phyloP scores from a whole-genome alignment of 2,888 invertebrate species.

The Tenodera sinensis region DNA sequence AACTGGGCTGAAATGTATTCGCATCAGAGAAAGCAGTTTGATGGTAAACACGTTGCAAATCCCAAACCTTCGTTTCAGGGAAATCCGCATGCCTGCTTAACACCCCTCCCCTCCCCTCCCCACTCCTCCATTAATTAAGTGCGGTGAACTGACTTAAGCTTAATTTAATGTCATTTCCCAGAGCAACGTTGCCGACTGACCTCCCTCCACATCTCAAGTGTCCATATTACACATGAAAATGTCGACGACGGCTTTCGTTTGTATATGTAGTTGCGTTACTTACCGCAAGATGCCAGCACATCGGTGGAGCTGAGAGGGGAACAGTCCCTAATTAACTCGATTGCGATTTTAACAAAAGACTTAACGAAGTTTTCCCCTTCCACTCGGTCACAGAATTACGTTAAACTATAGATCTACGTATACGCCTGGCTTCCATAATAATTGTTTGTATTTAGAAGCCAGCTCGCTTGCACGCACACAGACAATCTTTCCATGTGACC shows the following conservation, averaged over 20 bases:
- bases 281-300: constrained; percentile 29
- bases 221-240: neutral
- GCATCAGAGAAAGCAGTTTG: neutral
- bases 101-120: neutral
- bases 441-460: constrained; percentile 9
- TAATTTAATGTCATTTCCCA: constrained; percentile 17
- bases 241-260: neutral
- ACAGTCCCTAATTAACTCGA: constrained; percentile 28
- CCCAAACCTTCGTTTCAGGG: neutral
- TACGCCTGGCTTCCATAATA: neutral
- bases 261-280: constrained; percentile 24
- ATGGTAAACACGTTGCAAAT: neutral
- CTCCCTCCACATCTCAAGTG: neutral
- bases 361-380: constrained; percentile 26
- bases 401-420: constrained; percentile 6
- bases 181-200: neutral
- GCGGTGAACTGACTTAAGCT: constrained; percentile 14
- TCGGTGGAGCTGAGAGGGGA: neutral
- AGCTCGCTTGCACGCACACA: neutral
- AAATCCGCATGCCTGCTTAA: neutral
- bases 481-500: constrained; percentile 23
- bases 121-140: neutral
- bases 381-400: constrained; percentile 19
- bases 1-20: neutral
- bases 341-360: constrained; percentile 32